Base-by-base conservation (phyloP, 2,888 invertebrate species). In the Sthenelais limicola region DNA sequence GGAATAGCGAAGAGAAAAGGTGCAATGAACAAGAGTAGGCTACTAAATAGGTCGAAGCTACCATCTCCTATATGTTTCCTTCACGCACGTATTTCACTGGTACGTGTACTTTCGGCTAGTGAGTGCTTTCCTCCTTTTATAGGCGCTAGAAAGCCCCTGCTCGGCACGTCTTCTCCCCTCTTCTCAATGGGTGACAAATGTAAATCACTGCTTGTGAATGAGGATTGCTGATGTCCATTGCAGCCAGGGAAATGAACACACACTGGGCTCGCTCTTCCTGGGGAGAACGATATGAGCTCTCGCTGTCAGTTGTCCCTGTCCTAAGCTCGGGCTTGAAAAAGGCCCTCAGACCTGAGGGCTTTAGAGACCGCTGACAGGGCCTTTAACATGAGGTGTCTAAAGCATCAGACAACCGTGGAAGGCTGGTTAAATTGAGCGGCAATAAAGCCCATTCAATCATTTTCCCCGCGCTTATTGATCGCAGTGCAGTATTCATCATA, bases 271-370 rank as follows among this genome's bases (percentile, higher is more conserved):
- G 9, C 35, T 26, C 26, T 28, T 12, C 30, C 62, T 43, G n/a
- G 62, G 62, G 43, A 62, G 62, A 21, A 24, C 18, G 62, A 62
- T 62, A 62, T 62, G 62, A 62, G 38, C 62, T n/a, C n/a, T n/a
- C n/a, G n/a, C n/a, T n/a, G 33, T 18, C 30, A 15, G 32, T 32
- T 56, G 56, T 56, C 62, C 26, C 18, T 35, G 38, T 35, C 9
- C 18, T 26, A 28, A 28, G 7, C 38, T 21, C 56, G 56, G 21
- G 1, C 38, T 26, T 35, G 62, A 43, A 24, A 35, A 26, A 24
- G 38, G 26, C 24, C 62, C 24, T 62, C 35, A 21, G 38, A 7
- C 9, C 5, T 26, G 51, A 7, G 12, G 51, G 21, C 9, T 32
- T 32, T 62, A 38, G 18, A 35, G 38, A 21, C 28, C 38, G 21